Evolutionary conservation across 2,888 invertebrate species (phyloP), one percentile per base, ranked within the genome.

Genomic region (Eueremaeus valkanovi): DNA sequence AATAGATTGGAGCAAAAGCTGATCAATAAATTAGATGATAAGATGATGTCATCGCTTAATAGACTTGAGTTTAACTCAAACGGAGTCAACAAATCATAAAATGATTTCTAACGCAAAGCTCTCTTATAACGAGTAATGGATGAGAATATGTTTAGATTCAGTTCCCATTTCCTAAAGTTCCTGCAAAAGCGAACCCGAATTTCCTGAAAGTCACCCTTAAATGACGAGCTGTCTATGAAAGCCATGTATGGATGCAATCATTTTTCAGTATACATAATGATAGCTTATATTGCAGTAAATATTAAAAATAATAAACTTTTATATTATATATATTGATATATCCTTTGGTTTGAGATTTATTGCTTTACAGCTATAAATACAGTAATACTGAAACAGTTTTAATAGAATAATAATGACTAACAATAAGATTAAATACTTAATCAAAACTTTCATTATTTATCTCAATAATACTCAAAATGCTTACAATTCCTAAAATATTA

Each of bases 81-180:
- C 27, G 3, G 3, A 58, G 66, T 9, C 36, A 66, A 66, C 61
- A 61, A 61, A 61, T 61, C 61, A 61, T 61, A 61, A 61, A 61
- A 29, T 61, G 55, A 61, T 61, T 61, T 13, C 6, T 16, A 51
- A 66, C 63, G 72, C 5, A n/a, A 55, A 74, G n/a, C 73, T 63
- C 68, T 70, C 31, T 58, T 74, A n/a, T n/a, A n/a, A n/a, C n/a
- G n/a, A n/a, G n/a, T 78, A 77, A 78, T 78, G 75, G 78, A 78
- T 77, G 78, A 76, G 78, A 77, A 77, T 78, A 77, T 78, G 78
- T 77, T 78, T 78, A 76, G 66, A 66, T 66, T 77, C 77, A 76
- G 78, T 74, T 77, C 76, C 78, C 78, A 78, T 78, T 78, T 78
- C 78, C 78, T 77, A 74, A 73, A 76, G 77, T 78, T 77, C 78